These are phyloP conservation scores for Chelonoidis abingdonii DNA, from an alignment of 2,113 vertebrate species.

Conservation along the genomic window DNA sequence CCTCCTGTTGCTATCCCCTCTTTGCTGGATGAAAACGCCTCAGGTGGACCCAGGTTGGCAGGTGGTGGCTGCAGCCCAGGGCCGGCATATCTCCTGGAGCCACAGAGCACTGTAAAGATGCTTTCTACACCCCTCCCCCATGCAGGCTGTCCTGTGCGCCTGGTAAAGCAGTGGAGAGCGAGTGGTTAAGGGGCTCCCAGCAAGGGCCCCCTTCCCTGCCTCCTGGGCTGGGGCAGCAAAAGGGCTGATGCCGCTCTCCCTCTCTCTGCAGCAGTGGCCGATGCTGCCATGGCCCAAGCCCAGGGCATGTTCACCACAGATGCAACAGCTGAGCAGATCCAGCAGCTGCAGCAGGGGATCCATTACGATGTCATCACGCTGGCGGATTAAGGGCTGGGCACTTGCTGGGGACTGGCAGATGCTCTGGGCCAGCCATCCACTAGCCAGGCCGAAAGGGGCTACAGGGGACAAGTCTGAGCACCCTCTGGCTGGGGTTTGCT, in stretches of 20 bases:
- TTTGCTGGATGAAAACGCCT: too few species aligned
- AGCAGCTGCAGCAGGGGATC: conserved; percentile 92
- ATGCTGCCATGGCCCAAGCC: conserved; percentile 89
- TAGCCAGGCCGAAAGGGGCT: not conserved
- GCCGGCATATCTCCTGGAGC: too few species aligned
- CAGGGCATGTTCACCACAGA: conserved; percentile 87
- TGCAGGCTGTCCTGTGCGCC: too few species aligned
- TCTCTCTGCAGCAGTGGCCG: conserved; percentile 85
- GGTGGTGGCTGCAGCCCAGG: too few species aligned
- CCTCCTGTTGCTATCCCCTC: not conserved
- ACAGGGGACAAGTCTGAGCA: accelerated
- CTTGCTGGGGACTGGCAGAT: not conserved
- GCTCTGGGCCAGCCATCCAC: not conserved
- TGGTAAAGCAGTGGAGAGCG: not conserved
- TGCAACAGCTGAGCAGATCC: conserved; percentile 88
- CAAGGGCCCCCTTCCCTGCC: not conserved
- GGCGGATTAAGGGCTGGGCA: conserved; percentile 74
- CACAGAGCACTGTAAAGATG: not conserved
- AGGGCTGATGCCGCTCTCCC: not conserved
- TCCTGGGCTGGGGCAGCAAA: accelerated
- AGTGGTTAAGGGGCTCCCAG: too few species aligned
- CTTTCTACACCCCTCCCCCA: not conserved
- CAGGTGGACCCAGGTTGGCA: too few species aligned
- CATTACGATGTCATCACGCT: conserved; percentile 95
- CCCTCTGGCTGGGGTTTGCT: accelerated